A percentile compares a stretch with the other conserved stretches of the same genome.
These are phyloP conservation scores for Timema podura DNA, from an alignment of 2,888 invertebrate genomes.

Conservation along the genomic window DNA sequence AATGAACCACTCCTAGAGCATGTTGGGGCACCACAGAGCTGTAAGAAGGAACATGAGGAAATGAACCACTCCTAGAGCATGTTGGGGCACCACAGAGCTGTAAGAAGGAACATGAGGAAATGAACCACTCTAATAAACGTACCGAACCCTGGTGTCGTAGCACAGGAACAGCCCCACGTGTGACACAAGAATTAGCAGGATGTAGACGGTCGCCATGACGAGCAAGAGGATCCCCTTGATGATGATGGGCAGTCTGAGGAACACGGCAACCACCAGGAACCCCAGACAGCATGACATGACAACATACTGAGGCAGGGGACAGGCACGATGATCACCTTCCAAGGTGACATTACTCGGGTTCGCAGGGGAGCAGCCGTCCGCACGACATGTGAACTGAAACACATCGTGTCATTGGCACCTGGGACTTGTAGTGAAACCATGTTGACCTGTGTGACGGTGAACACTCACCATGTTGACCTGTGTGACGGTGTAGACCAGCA, in stretches of 20 bases:
- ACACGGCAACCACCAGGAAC: conserved; percentile 79
- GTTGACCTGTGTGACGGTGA: conserved; percentile 84
- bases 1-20: conserved; percentile 71
- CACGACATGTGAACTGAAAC: conserved; percentile 60
- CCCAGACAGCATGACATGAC: conserved; percentile 80
- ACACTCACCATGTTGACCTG: conserved; percentile 88
- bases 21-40: conserved; percentile 73
- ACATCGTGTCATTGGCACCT: conserved; percentile 47
- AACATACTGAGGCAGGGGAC: conserved; percentile 83
- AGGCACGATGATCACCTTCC: conserved; percentile 66
- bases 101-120: conserved; percentile 30
- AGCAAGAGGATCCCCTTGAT: conserved; percentile 73
- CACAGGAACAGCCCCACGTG: conserved; percentile 76
- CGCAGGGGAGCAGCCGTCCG: conserved; percentile 48
- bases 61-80: conserved; percentile 73
- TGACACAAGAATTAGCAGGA: conserved; percentile 74
- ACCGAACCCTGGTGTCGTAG: conserved; percentile 61
- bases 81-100: conserved; percentile 69
- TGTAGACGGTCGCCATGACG: conserved; percentile 75
- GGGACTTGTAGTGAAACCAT: conserved; percentile 54
- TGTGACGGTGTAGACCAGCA: conserved; percentile 81
- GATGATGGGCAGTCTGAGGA: conserved; percentile 75
- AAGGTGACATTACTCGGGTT: conserved; percentile 53
- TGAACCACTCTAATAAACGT: background rate
- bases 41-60: conserved; percentile 62